These are phyloP conservation scores for Condylostylus longicornis DNA, from an alignment of 1,140 invertebrate genomes.

Conservation along the genomic window DNA sequence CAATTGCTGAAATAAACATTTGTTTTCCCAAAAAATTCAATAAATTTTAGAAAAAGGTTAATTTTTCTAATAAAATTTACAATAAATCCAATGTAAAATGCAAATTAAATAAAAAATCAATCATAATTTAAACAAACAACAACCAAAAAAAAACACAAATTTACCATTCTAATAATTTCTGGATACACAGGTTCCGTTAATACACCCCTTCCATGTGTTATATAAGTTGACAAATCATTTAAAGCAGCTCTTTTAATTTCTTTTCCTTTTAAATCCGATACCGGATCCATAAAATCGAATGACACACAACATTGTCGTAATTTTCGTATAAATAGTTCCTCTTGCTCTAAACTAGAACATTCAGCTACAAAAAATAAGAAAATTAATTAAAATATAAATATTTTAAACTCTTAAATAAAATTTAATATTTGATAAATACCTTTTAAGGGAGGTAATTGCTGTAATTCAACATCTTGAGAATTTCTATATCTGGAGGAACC, in stretches of 20 bases:
- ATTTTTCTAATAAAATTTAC: no score
- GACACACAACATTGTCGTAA: constrained; percentile 95
- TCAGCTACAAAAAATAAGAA: constrained; percentile 15
- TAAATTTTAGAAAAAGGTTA: no score
- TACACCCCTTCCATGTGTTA: constrained; percentile 82
- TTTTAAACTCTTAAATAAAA: constrained; percentile 1
- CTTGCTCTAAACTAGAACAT: constrained; percentile 73
- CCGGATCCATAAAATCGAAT: constrained; percentile 98
- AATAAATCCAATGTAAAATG: no score
- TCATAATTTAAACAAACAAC: no score
- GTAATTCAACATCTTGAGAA: constrained; percentile 75
- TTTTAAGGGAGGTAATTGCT: constrained; percentile 73
- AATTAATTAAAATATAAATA: neutral
- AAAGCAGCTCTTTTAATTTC: constrained; percentile 95
- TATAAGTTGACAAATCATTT: constrained; percentile 97
- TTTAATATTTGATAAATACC: constrained; percentile 36
- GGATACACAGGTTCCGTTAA: constrained; percentile 95
- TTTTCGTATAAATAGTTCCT: constrained; percentile 95
- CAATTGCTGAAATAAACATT: no score
- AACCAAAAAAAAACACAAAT: no score
- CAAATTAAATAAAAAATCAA: no score
- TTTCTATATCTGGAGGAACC: constrained; percentile 80
- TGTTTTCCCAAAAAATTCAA: no score
- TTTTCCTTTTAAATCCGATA: constrained; percentile 94
- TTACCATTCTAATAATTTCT: constrained; percentile 93